These are phyloP conservation scores for Cyanistes caeruleus DNA, from an alignment of 2,113 vertebrate species.

Conservation along the genomic window DNA sequence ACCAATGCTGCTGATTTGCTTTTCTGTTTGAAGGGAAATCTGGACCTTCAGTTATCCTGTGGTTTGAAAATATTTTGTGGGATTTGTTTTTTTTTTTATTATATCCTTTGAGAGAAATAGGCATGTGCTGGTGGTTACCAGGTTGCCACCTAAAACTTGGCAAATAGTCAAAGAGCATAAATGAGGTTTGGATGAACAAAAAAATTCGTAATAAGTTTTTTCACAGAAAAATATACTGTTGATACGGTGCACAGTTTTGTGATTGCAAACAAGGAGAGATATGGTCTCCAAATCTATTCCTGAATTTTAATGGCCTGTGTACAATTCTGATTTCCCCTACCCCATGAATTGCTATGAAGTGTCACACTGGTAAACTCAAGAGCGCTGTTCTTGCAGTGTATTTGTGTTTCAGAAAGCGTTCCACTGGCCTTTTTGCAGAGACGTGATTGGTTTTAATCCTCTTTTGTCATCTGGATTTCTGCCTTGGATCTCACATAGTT, in stretches of 20 bases:
- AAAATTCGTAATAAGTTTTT: not conserved
- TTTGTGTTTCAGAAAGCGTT: not conserved
- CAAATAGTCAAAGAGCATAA: not conserved
- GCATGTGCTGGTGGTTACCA: not conserved
- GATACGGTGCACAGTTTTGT: not conserved
- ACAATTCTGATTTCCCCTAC: not conserved
- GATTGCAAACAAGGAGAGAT: not conserved
- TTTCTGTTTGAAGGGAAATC: not conserved
- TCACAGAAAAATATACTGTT: not conserved
- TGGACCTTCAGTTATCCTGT: not conserved
- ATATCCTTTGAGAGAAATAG: slow-evolving; percentile 18
- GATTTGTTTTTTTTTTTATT: not conserved
- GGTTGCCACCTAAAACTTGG: slow-evolving; percentile 13
- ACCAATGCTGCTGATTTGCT: not conserved
- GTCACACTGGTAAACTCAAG: not conserved
- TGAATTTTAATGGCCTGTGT: not conserved
- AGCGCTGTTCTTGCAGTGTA: not conserved
- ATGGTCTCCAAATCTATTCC: not conserved
- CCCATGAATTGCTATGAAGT: not conserved
- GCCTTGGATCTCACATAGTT: not conserved
- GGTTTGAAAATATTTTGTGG: not conserved
- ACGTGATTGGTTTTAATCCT: not conserved
- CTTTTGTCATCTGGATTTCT: not conserved
- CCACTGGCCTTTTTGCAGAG: not conserved
- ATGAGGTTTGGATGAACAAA: not conserved